A percentile compares a stretch with the other conserved stretches of the same genome.
Evolutionary conservation across 2,797 vertebrate species (phyloP).

Genomic region (Poeciliopsis gracilis): DNA sequence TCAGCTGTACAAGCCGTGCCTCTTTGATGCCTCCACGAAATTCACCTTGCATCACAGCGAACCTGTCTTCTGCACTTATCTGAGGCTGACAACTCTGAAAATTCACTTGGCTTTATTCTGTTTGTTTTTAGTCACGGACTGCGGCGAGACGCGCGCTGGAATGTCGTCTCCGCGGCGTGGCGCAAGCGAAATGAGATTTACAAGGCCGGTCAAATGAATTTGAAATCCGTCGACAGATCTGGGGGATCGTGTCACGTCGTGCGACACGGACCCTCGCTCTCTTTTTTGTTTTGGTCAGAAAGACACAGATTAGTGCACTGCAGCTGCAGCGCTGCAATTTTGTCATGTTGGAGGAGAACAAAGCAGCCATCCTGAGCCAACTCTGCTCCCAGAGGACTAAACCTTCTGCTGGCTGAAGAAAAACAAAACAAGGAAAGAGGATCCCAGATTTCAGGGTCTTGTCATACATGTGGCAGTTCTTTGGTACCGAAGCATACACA

Average conservation of each 20-base stretch:
- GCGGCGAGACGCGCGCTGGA: constrained; percentile 1
- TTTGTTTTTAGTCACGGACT: constrained; percentile 45
- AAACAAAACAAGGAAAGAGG: constrained; percentile 38
- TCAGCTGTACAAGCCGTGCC: constrained; percentile 47
- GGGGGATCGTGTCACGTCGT: constrained; percentile 9
- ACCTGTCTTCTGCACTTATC: constrained; percentile 37
- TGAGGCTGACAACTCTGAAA: constrained; percentile 36
- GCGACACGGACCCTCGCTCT: constrained; percentile 20
- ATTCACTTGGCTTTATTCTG: constrained; percentile 35
- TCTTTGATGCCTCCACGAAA: constrained; percentile 44
- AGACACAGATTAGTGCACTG: constrained; percentile 22
- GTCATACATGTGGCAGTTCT: constrained; percentile 17
- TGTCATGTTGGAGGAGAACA: constrained; percentile 47
- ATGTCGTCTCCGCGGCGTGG: constrained; percentile 9
- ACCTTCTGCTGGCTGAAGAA: constrained; percentile 45
- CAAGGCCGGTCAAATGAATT: constrained; percentile 47
- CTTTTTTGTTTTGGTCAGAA: constrained; percentile 30
- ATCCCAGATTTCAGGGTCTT: constrained; percentile 13
- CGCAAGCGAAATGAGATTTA: constrained; percentile 34
- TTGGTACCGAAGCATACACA: constrained; percentile 9
- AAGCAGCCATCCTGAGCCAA: constrained; percentile 42
- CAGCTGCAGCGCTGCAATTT: constrained; percentile 33
- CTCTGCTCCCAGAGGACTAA: constrained; percentile 47
- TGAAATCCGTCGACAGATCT: constrained; percentile 27
- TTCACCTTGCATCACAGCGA: constrained; percentile 30